Conservation (phyloP, 2,113 vertebrate species). For the Acanthisitta chloris region DNA sequence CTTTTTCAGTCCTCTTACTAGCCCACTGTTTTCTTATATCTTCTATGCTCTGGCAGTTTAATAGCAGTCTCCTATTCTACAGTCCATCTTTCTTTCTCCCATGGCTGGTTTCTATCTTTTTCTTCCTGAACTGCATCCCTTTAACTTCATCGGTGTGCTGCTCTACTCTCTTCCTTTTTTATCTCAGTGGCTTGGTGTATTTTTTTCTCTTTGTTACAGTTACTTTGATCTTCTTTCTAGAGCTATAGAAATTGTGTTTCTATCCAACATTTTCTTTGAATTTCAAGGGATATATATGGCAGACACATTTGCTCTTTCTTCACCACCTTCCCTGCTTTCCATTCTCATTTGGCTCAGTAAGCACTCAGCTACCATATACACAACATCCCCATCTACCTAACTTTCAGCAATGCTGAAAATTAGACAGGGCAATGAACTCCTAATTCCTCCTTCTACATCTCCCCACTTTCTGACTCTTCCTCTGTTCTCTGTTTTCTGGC, state of each 20-base stretch:
- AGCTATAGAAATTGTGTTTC: neutral
- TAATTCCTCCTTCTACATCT: neutral
- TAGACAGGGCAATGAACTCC: neutral
- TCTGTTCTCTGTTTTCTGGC: neutral
- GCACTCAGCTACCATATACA: neutral
- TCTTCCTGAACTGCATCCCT: neutral
- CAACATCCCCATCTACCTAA: neutral
- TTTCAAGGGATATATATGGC: neutral
- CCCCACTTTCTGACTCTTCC: neutral
- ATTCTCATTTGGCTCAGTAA: neutral
- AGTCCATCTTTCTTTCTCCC: neutral
- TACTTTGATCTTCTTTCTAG: neutral
- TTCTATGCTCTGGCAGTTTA: neutral
- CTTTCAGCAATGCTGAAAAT: neutral
- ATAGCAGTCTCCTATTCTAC: neutral
- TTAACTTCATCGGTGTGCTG: neutral
- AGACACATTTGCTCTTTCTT: neutral
- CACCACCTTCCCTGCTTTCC: neutral
- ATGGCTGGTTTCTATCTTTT: neutral
- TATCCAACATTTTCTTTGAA: neutral
- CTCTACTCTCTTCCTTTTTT: neutral
- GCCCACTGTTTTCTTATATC: neutral
- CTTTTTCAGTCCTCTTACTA: neutral
- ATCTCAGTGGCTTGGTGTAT: neutral
- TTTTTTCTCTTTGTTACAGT: neutral